Conservation (phyloP, 1,140 invertebrate genomes). For the Pseudobourletiella spinata region DNA sequence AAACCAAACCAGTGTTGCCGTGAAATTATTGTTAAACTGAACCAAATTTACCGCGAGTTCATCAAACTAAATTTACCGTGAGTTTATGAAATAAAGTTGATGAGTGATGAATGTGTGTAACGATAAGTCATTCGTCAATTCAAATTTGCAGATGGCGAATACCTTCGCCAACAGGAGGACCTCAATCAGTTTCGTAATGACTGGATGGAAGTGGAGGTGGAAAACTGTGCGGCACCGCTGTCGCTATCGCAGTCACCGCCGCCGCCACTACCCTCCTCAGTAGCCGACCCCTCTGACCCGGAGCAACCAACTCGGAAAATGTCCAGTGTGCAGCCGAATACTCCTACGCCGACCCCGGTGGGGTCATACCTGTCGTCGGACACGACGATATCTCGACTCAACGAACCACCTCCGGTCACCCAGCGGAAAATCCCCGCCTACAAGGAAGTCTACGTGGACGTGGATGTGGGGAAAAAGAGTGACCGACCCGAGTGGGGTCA, state of each 20-base stretch:
- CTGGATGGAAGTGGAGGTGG: slow-evolving; percentile 76
- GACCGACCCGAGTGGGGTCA: slow-evolving; percentile 93
- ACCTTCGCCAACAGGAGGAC: slow-evolving; percentile 56
- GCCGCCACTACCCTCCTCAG: background rate
- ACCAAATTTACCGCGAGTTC: too few species aligned
- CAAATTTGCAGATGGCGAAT: slow-evolving; percentile 45
- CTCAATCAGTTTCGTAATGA: slow-evolving; percentile 74
- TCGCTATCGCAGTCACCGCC: too few species aligned
- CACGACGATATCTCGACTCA: background rate
- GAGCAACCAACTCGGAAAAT: too few species aligned
- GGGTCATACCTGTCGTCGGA: background rate
- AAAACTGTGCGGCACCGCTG: background rate
- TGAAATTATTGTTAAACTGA: too few species aligned
- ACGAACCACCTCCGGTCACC: background rate
- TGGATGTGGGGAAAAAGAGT: slow-evolving; percentile 77
- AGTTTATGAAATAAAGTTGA: too few species aligned
- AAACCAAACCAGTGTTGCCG: too few species aligned
- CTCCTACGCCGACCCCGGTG: background rate
- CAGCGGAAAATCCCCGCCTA: slow-evolving; percentile 46
- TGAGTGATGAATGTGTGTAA: too few species aligned
- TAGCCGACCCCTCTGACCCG: too few species aligned
- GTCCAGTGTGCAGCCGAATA: too few species aligned
- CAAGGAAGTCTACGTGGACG: slow-evolving; percentile 73
- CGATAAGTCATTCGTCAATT: too few species aligned
- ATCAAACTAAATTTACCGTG: too few species aligned